These are phyloP conservation scores for Pempheris klunzingeri DNA, from an alignment of 2,797 vertebrate species.

Conservation along the genomic window DNA sequence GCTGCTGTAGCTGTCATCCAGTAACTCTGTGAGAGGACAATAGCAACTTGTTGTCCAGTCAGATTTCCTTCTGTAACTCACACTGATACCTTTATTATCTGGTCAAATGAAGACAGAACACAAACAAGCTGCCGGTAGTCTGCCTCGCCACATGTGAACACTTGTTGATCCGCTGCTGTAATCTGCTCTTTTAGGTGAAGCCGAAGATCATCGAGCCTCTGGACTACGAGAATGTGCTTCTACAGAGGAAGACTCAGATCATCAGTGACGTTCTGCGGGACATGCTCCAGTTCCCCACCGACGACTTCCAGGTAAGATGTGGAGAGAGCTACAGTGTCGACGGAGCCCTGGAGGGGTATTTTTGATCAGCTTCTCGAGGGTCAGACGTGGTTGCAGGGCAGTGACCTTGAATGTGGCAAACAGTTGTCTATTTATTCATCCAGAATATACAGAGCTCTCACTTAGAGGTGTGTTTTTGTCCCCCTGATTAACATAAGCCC, in stretches of 20 bases:
- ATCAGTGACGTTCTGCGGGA: slow-evolving; percentile 94
- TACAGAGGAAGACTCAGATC: slow-evolving; percentile 97
- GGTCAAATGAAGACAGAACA: slow-evolving; percentile 12
- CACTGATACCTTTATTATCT: slow-evolving; percentile 22
- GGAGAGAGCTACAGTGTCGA: too few relatives aligned
- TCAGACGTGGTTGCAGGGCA: neutral
- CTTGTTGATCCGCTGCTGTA: slow-evolving; percentile 14
- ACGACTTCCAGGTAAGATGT: slow-evolving; percentile 93
- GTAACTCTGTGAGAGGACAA: slow-evolving; percentile 60
- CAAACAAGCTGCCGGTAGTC: neutral
- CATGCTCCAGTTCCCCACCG: slow-evolving; percentile 96
- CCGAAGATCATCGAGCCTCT: slow-evolving; percentile 96
- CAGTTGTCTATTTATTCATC: too few relatives aligned
- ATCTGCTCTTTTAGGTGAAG: slow-evolving; percentile 88
- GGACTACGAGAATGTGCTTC: slow-evolving; percentile 95
- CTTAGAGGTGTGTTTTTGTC: neutral
- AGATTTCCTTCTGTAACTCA: slow-evolving; percentile 26
- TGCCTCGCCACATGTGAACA: neutral
- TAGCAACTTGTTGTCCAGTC: slow-evolving; percentile 63
- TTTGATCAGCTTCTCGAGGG: neutral
- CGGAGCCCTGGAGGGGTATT: neutral
- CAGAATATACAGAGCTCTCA: too few relatives aligned
- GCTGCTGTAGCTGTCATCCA: slow-evolving; percentile 38
- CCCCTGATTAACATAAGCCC: too few relatives aligned
- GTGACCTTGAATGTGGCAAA: neutral